These are phyloP conservation scores for Malurus leucopterus DNA, from an alignment of 2,797 vertebrate species.

Conservation along the genomic window DNA sequence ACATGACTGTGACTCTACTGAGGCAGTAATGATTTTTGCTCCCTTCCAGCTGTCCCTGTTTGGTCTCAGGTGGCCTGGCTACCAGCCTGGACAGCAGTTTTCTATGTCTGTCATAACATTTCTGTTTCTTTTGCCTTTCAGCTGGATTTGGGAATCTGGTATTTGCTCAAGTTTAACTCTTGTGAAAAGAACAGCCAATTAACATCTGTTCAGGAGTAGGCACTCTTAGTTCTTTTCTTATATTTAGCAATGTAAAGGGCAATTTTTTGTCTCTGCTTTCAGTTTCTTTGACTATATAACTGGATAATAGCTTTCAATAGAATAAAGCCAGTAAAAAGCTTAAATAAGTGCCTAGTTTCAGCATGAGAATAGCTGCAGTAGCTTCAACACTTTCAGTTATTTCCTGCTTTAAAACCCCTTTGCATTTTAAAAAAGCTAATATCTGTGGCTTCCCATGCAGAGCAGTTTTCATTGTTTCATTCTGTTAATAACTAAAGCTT, in stretches of 20 bases:
- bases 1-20: background rate
- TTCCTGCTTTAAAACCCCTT: background rate
- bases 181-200: slow-evolving; percentile 32
- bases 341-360: background rate
- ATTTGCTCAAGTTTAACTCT: slow-evolving; percentile 12
- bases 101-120: slow-evolving; percentile 40
- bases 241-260: background rate
- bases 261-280: background rate
- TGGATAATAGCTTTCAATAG: background rate
- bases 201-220: background rate
- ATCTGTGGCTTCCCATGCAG: background rate
- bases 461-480: background rate
- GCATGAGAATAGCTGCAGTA: background rate
- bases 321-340: background rate
- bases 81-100: slow-evolving; percentile 49
- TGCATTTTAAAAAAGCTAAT: background rate
- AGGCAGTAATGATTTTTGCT: slow-evolving; percentile 42
- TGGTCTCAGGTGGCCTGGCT: slow-evolving; percentile 60
- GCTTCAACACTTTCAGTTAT: background rate
- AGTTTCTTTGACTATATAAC: background rate
- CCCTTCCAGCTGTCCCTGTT: slow-evolving; percentile 49
- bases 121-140: slow-evolving; percentile 50
- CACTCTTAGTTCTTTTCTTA: background rate
- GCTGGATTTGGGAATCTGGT: slow-evolving; percentile 34
- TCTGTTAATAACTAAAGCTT: background rate